phyloP scores from a whole-genome alignment of 2,113 vertebrate species.

The Ammodytes marinus region DNA sequence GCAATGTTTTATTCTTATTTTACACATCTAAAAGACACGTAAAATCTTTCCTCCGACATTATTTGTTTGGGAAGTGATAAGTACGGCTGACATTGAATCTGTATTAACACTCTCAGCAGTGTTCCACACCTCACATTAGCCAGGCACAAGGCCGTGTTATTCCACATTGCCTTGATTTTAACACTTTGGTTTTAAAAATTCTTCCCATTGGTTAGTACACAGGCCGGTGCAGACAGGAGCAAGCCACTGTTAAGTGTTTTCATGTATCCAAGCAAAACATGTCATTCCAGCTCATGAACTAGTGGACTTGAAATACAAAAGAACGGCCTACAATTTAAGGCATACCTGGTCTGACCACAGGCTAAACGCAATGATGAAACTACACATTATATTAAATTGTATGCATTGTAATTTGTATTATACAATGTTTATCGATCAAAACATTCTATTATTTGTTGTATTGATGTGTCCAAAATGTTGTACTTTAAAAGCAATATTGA shows the following conservation, averaged over 20 bases:
- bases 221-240: constrained; percentile 17
- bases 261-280: background rate
- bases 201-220: constrained; percentile 1
- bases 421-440: background rate
- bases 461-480: background rate
- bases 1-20: background rate
- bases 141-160: background rate
- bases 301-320: background rate
- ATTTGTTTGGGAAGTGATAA: no score
- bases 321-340: background rate
- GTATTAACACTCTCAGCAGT: background rate
- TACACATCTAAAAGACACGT: background rate
- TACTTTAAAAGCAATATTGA: background rate
- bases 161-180: background rate
- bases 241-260: constrained; percentile 28
- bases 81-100: background rate
- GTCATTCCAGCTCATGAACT: background rate
- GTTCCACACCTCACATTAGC: constrained; percentile 2
- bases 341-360: background rate
- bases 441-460: background rate
- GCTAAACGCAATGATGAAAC: background rate
- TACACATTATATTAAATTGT: no score
- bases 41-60: no score
- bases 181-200: constrained; percentile 2
- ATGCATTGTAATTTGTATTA: background rate